Evolutionary conservation across 1,140 invertebrate species (phyloP), one percentile per base, ranked within the genome.

Genomic region (Trichonephila clavipes): DNA sequence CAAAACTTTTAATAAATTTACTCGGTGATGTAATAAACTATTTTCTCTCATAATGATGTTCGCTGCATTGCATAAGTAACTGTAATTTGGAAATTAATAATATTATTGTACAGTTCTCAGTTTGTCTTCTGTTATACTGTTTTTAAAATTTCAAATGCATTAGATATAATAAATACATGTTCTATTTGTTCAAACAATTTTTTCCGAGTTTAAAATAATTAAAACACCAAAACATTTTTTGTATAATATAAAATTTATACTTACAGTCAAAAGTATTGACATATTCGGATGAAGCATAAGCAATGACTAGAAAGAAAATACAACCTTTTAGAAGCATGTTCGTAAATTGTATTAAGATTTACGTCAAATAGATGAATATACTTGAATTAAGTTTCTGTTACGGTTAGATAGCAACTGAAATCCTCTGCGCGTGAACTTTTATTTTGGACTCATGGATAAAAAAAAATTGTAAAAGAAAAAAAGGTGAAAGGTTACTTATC

Each of bases 401-500:
- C 51, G 6, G 18, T 21, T 86, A 12, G 24, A 28, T 18, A 28
- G 83, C 59, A 62, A 62, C 10, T 34, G 10, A 8, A 1, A 10
- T 21, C 2, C 10, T 24, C 0, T 86, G 61, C 7, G 59, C n/a
- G 6, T 69, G 18, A 40, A 44, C 87, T 88, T 88, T 69, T 88
- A 88, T 88, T 66, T 21, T 40, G 28, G 44, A 6, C 16, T 3
- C 4, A 40, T 40, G 34, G 34, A 40, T 40, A 40, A 40, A 40
- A 40, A 40, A 40, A 40, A 66, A 44, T 24, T 62, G 19, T 2
- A 21, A 21, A 21, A n/a, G 21, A 69, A 88, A 69, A n/a, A 88
- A 40, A 61, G 87, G 87, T 69, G 87, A 69, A 88, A 88, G 87
- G 87, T 88, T 88, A 88, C 8, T 21, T 44, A 28, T 28, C 16